Base-by-base conservation (phyloP, 2,113 vertebrate species). In the Pica pica region DNA sequence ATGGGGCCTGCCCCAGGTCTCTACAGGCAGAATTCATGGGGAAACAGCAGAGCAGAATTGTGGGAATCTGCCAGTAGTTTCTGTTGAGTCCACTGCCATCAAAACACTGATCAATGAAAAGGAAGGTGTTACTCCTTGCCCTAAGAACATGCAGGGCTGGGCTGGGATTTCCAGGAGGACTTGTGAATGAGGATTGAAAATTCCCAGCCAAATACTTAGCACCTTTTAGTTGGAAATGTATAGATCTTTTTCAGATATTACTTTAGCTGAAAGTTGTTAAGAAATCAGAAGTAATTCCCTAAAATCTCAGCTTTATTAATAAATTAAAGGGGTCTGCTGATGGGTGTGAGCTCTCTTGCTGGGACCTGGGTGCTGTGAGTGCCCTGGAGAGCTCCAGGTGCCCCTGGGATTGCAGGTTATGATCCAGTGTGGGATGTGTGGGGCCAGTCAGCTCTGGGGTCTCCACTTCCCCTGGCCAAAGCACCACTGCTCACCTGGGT, bases 401-500 rank as follows among this genome's bases (percentile, higher is more conserved):
- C 39, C 52, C 28, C 19, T 33, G 39, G 70, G 18, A 8, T 28
- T 1, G 0, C 18, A 4, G 67, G 57, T 21, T 18, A 5, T 6
- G 14, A 7, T 63, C 60, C 35, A 9, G 31, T 6, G 30, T 65
- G n/a, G 19, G 76, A 9, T 6, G n/a, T 6, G 22, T 9, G 11
- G 35, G 17, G 35, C 47, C 1, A 1, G 7, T 33, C 88, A 15
- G 28, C 13, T 13, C 77, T 19, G 53, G 64, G 28, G 10, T 28
- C 23, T 39, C 56, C 3, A 4, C 23, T 19, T 12, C 24, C 23
- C 19, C 52, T 33, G 76, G 68, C 24, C n/a, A 5, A 35, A 37
- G 49, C 1, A 0, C 15, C 65, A 16, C 35, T 2, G n/a, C 67
- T 33, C 39, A 11, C 5, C n/a, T 13, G 22, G 31, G 4, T 5